Conservation (phyloP, 2,888 invertebrate species). For the Dasysyrphus albostriatus region DNA sequence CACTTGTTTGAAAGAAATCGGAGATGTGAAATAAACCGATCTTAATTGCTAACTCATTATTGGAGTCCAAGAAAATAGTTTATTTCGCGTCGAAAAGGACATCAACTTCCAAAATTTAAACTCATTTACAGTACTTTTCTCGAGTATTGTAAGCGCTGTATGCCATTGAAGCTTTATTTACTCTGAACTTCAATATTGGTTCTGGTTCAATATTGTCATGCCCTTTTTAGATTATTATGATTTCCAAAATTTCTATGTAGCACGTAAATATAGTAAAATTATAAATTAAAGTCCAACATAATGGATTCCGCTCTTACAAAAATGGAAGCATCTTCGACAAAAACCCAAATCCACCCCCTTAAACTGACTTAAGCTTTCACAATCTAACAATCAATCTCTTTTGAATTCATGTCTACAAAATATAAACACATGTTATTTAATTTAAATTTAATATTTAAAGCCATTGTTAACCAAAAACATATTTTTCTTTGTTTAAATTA, state of each 20-base stretch:
- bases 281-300: not conserved
- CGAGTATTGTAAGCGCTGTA: too few species aligned
- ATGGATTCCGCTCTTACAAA: not conserved
- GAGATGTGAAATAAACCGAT: too few species aligned
- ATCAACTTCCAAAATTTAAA: too few species aligned
- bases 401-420: slow-evolving; percentile 12
- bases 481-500: slow-evolving; percentile 32
- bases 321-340: not conserved
- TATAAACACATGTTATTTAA: slow-evolving; percentile 29
- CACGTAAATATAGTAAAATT: not conserved
- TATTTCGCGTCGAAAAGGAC: too few species aligned
- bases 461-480: slow-evolving; percentile 75
- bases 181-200: too few species aligned
- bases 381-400: not conserved
- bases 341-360: slow-evolving; percentile 5
- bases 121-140: too few species aligned
- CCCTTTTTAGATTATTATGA: not conserved
- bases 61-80: too few species aligned
- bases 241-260: not conserved
- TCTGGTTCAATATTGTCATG: too few species aligned
- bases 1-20: too few species aligned
- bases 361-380: not conserved
- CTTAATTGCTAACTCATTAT: too few species aligned
- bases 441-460: slow-evolving; percentile 68
- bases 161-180: too few species aligned